Percentiles rank a stretch among this genome's conserved stretches.
Conservation (phyloP, 1,140 invertebrate genomes). For the Mya arenaria region DNA sequence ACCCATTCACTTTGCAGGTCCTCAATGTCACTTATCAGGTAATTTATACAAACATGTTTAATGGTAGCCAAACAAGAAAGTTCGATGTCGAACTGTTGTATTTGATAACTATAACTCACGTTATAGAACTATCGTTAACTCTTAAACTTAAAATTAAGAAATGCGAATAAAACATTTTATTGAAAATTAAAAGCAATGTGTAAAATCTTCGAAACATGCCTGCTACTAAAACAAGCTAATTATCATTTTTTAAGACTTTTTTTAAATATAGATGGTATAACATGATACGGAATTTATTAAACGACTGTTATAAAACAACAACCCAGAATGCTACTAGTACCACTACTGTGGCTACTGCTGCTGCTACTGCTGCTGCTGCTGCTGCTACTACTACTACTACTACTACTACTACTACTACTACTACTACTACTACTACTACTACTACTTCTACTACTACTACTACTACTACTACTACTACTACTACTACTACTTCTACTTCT, state of each 20-base stretch:
- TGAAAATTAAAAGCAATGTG: too few relatives aligned
- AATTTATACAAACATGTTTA: too few relatives aligned
- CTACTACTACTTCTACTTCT: background rate
- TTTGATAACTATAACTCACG: too few relatives aligned
- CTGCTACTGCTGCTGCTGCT: background rate
- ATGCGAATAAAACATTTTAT: too few relatives aligned
- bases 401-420: background rate
- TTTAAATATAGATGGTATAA: background rate
- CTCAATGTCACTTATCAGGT: too few relatives aligned
- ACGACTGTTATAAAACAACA: background rate
- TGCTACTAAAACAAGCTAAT: too few relatives aligned
- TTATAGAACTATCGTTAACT: too few relatives aligned
- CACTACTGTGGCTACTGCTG: background rate
- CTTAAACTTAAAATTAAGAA: too few relatives aligned
- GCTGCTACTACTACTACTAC: background rate
- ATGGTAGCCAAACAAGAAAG: too few relatives aligned
- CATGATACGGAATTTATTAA: background rate
- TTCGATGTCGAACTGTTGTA: too few relatives aligned
- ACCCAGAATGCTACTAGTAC: background rate
- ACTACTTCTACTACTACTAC: background rate
- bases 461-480: background rate
- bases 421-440: background rate
- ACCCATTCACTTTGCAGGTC: too few relatives aligned
- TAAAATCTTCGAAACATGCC: too few relatives aligned
- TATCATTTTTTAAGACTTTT: background rate